These are phyloP conservation scores for Apomyelois bistriatella DNA, from an alignment of 2,888 invertebrate species.

Conservation along the genomic window DNA sequence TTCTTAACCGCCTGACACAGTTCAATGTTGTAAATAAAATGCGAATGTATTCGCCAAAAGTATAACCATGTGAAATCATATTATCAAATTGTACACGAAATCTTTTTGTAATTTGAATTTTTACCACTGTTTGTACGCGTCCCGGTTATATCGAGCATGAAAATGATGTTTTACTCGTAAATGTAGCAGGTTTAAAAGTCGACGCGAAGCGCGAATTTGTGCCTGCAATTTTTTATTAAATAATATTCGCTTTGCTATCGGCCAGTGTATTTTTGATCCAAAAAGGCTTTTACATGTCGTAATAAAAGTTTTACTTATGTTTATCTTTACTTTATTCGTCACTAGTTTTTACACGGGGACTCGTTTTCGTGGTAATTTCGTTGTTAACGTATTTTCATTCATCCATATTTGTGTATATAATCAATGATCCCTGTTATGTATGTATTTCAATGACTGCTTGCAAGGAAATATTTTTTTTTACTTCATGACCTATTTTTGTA, in stretches of 20 bases:
- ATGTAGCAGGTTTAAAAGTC: not conserved
- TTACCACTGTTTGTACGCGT: not conserved
- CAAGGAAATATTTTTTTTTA: no score
- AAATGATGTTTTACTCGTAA: conserved; percentile 1
- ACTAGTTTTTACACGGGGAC: not conserved
- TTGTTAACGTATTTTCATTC: no score
- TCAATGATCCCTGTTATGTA: no score
- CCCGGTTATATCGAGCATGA: not conserved
- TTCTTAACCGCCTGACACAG: conserved; percentile 20
- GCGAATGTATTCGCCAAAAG: not conserved
- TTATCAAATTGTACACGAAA: not conserved
- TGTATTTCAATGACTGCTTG: no score
- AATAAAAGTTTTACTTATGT: not conserved
- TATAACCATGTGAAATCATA: not conserved
- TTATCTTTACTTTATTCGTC: not conserved
- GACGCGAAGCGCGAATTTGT: not conserved
- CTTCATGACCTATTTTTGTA: no score
- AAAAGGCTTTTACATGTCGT: not conserved
- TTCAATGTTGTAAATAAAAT: not conserved
- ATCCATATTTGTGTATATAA: no score
- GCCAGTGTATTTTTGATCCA: not conserved
- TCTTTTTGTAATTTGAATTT: not conserved
- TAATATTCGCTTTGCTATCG: not conserved
- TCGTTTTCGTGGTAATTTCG: no score
- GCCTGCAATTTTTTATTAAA: conserved; percentile 1